Evolutionary conservation across 2,797 vertebrate genomes (phyloP), one percentile per base, ranked within the genome.

Genomic region (Rhynchotus rufescens): DNA sequence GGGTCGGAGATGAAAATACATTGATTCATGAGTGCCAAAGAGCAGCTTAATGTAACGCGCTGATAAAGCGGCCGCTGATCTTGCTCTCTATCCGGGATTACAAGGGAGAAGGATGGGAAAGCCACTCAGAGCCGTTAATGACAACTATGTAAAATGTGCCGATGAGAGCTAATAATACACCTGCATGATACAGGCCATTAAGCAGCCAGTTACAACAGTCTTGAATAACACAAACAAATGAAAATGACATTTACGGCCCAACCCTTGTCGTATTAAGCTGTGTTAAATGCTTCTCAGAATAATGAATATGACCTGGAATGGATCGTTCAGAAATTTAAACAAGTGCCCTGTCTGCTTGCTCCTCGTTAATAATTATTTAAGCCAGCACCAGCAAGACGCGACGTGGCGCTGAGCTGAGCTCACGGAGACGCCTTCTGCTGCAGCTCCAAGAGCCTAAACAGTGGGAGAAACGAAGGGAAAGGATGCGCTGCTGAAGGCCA

Each of bases 131-230:
- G 32, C 38, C 92, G 79, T 82, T 95, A 96, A 95, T 91, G 91
- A 96, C 93, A 89, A 75, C 82, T 56, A 77, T 92, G 84, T 86
- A 93, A 93, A 94, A 95, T 73, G 87, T 92, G 88, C 84, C 94
- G 92, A 38, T 75, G 75, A 96, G 78, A 76, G 86, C 82, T 96
- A 96, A 96, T 96, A 94, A 96, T 92, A 95, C 52, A 97, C 88
- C 92, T 96, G 92, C 84, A 93, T 76, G 92, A 97, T 92, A 93
- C 74, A 87, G 95, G 83, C 87, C 86, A 97, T 97, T 97, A 97
- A 91, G 87, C 96, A 97, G 80, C 59, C 73, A 57, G 42, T 80
- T 88, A 89, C 60, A 86, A 87, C 40, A 57, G 64, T 85, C 75
- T 77, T 10, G 10, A 82, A 87, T 87, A 96, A 94, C 47, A 90